Evolutionary conservation across 2,888 invertebrate species (phyloP).

Genomic region (Stegana nigrithorax): DNA sequence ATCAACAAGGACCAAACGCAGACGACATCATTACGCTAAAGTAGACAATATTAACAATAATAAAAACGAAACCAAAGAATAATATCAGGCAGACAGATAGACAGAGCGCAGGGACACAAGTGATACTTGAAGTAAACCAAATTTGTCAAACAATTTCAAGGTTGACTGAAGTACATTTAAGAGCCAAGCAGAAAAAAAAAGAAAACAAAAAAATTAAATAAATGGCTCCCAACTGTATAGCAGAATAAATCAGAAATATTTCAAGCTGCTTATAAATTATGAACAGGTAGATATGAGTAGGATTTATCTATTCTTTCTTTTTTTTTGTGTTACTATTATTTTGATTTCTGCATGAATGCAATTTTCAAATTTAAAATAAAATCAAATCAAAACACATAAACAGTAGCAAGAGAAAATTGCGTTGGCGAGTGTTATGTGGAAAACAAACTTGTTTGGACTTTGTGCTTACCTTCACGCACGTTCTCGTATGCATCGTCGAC

Average conservation of each 20-base stretch:
- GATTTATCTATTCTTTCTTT: too few relatives aligned
- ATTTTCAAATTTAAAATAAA: too few relatives aligned
- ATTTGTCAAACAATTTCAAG: slow-evolving; percentile 58
- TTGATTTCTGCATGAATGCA: background rate
- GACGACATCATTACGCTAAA: too few relatives aligned
- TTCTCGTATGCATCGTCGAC: slow-evolving; percentile 86
- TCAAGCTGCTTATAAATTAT: too few relatives aligned
- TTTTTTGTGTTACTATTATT: background rate
- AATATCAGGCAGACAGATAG: background rate
- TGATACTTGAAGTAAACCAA: slow-evolving; percentile 26
- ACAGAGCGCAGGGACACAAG: background rate
- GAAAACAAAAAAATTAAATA: background rate
- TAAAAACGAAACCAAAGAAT: too few relatives aligned
- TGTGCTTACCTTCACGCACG: slow-evolving; percentile 78
- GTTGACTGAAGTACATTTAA: slow-evolving; percentile 36
- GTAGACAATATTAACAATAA: too few relatives aligned
- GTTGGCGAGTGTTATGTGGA: background rate
- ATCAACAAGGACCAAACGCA: too few relatives aligned
- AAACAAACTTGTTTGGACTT: background rate
- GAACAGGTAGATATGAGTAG: too few relatives aligned
- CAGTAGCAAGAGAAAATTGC: background rate
- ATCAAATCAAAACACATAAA: slow-evolving; percentile 1
- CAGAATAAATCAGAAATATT: too few relatives aligned
- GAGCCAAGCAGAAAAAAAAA: slow-evolving; percentile 27
- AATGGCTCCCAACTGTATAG: background rate